These are phyloP conservation scores for Plotosus lineatus DNA, from an alignment of 2,113 vertebrate genomes.

Conservation along the genomic window DNA sequence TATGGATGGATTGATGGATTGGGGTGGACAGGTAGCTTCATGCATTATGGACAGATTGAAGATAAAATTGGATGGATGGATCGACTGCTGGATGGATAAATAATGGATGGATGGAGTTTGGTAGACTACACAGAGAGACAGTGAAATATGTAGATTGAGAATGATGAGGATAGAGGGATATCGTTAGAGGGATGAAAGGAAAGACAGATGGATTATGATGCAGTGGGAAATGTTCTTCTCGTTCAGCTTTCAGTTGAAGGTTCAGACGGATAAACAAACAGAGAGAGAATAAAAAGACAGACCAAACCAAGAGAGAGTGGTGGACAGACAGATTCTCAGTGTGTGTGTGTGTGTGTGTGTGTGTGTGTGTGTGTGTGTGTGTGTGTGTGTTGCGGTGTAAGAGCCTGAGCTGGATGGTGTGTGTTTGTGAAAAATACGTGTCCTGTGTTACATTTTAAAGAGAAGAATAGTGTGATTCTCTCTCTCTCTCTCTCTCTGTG, in stretches of 20 bases:
- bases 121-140: too few species aligned
- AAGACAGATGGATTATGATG: neutral
- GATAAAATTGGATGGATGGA: neutral
- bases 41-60: too few species aligned
- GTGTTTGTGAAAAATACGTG: too few species aligned
- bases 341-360: neutral
- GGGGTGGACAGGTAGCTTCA: too few species aligned
- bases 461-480: too few species aligned
- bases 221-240: neutral
- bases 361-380: neutral
- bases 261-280: neutral
- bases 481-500: too few species aligned
- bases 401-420: too few species aligned
- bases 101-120: neutral
- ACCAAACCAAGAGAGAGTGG: neutral
- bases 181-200: neutral
- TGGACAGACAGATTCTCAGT: neutral
- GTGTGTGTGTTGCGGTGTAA: too few species aligned
- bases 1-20: too few species aligned
- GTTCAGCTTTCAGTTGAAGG: neutral
- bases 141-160: too few species aligned
- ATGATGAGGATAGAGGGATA: neutral
- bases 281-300: neutral
- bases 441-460: too few species aligned
- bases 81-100: neutral